phyloP scores from a whole-genome alignment of 1,140 invertebrate species.

The Oncopodura yosiiana region DNA sequence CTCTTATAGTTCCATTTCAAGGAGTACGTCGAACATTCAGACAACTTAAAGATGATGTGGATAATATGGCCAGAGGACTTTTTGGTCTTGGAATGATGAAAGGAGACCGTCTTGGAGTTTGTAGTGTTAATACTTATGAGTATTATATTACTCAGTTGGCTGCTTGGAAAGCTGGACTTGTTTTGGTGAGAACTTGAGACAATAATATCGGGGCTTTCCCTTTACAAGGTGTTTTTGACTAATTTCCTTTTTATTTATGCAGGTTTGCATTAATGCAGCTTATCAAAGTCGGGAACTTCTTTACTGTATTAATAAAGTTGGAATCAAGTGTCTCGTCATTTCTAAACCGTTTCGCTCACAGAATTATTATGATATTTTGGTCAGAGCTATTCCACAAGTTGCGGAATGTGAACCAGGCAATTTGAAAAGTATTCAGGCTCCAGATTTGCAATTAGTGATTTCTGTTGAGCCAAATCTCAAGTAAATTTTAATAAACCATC shows the following conservation, averaged over 20 bases:
- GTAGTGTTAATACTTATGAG: constrained; percentile 72
- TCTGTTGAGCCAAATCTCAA: constrained; percentile 7
- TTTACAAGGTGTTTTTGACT: neutral
- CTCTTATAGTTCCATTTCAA: constrained; percentile 50
- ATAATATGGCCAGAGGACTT: constrained; percentile 71
- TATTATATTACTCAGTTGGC: constrained; percentile 73
- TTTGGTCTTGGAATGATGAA: constrained; percentile 60
- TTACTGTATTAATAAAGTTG: constrained; percentile 69
- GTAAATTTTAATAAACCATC: neutral
- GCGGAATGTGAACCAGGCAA: constrained; percentile 5
- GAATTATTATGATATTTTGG: constrained; percentile 61
- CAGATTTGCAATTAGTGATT: constrained; percentile 17
- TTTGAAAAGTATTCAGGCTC: constrained; percentile 14
- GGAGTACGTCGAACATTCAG: constrained; percentile 51
- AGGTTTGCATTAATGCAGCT: constrained; percentile 75
- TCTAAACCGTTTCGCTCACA: constrained; percentile 54
- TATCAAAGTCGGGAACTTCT: constrained; percentile 66
- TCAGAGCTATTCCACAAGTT: constrained; percentile 38
- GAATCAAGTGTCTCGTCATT: constrained; percentile 60
- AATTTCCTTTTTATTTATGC: constrained; percentile 13
- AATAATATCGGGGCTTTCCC: neutral
- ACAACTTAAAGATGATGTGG: constrained; percentile 54
- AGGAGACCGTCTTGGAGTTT: constrained; percentile 77
- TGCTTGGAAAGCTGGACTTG: constrained; percentile 66
- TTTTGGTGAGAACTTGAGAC: constrained; percentile 52